Evolutionary conservation across 1,140 invertebrate genomes (phyloP), one percentile per base, ranked within the genome.

Genomic region (Drosophila nigromelanica): DNA sequence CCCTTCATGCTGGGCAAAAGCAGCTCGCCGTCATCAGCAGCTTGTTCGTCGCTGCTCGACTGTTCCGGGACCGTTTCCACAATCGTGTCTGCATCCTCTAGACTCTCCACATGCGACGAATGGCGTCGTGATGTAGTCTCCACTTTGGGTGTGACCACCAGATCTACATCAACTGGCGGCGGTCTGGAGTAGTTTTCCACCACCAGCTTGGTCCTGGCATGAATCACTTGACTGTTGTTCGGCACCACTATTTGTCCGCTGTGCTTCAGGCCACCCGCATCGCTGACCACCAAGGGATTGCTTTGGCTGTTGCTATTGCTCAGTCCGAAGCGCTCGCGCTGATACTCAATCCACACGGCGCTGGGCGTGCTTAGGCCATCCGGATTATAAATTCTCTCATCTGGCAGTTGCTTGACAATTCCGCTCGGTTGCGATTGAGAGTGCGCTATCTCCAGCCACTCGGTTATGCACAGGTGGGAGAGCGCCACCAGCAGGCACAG

Each of bases 301-400:
- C 67, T 63, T 0, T 78, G 56, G 10, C 39, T 45, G 10, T 66
- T 37, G 21, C 48, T 64, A 3, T 43, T 81, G 35, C 67, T 48
- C 7, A 70, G 14, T 6, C 81, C 76, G 27, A 86, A 91, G 4
- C 90, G 61, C 12, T 91, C 90, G 3, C 76, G 60, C 52, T 91
- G 90, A 76, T 91, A 91, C 8, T 82, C 74, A 8, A 91, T 43
- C 90, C 90, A 91, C 10, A 86, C 78, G 5, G 70, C 39, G 60
- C 90, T 91, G 45, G 90, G 90, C 5, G 82, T 91, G 18, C 48
- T 90, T 8, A 85, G 76, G 14, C 42, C 72, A 47, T 82, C 62
- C 12, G 10, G 4, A 11, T 21, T 43, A 14, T 21, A 15, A 4
- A 24, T 10, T n/a, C 27, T 10, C 12, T 42, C 64, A 11, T 33